phyloP scores from a whole-genome alignment of 2,888 invertebrate genomes.

The Yponomeuta cagnagella region DNA sequence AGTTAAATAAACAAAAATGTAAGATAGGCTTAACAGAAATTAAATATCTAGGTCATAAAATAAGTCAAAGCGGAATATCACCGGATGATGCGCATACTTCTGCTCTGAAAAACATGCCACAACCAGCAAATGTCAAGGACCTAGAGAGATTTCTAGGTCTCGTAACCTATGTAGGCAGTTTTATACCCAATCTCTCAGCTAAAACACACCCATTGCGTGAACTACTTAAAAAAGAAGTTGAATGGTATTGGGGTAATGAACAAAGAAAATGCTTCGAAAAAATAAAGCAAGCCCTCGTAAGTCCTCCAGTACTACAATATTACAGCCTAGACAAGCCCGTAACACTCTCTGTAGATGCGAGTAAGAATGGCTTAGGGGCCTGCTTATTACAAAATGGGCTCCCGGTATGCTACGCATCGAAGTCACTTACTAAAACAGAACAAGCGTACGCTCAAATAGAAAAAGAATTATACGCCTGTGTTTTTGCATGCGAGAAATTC shows the following conservation, averaged over 20 bases:
- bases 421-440: too few species aligned
- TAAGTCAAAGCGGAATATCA: too few species aligned
- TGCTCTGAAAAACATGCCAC: too few species aligned
- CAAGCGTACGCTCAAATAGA: conserved; percentile 17
- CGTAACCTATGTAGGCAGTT: conserved; percentile 25
- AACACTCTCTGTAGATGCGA: too few species aligned
- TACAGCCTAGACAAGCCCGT: conserved; percentile 20
- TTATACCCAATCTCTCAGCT: conserved; percentile 26
- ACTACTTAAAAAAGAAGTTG: conserved; percentile 20
- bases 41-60: too few species aligned
- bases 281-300: conserved; percentile 15
- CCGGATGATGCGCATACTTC: too few species aligned
- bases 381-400: too few species aligned
- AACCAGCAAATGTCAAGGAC: conserved; percentile 23
- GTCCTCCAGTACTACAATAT: conserved; percentile 22
- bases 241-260: not conserved
- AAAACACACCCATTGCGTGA: conserved; percentile 23
- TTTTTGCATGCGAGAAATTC: conserved; percentile 15
- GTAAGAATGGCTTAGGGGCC: too few species aligned
- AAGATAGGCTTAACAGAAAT: too few species aligned
- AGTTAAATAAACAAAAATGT: conserved; percentile 13
- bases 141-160: conserved; percentile 26
- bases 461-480: conserved; percentile 15
- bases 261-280: not conserved
- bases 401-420: too few species aligned